Evolutionary conservation across 2,113 vertebrate species (phyloP).

Genomic region (Phyllopteryx taeniolatus): DNA sequence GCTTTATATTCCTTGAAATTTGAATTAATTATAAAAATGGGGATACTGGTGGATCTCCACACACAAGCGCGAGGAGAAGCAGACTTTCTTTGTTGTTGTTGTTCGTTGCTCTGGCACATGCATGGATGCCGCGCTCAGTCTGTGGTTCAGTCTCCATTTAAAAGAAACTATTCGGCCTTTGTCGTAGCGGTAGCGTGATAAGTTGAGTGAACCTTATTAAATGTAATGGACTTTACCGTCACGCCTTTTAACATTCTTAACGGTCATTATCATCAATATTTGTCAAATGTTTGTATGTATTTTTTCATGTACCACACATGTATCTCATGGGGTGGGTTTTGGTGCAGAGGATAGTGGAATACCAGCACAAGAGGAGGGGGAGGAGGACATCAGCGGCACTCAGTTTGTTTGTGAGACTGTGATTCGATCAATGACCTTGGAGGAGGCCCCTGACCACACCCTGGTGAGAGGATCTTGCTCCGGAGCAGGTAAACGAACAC

Average conservation of each 20-base stretch:
- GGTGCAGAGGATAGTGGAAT: slow-evolving; percentile 59
- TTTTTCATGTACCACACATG: slow-evolving; percentile 40
- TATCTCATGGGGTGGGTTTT: slow-evolving; percentile 23
- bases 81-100: no score
- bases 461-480: slow-evolving; percentile 70
- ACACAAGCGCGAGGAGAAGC: no score
- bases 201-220: no score
- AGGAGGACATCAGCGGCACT: slow-evolving; percentile 88
- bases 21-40: no score
- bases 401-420: slow-evolving; percentile 95
- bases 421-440: slow-evolving; percentile 87
- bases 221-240: no score
- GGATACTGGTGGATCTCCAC: no score
- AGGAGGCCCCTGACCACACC: slow-evolving; percentile 83
- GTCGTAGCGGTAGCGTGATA: no score
- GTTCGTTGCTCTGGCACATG: no score
- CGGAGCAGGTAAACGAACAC: slow-evolving; percentile 49
- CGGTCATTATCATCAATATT: background rate
- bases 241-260: background rate
- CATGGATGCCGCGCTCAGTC: no score
- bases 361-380: slow-evolving; percentile 80
- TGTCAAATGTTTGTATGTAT: background rate
- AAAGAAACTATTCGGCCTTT: no score
- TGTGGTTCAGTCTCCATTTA: no score
- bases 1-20: no score